A percentile compares a stretch with the other conserved stretches of the same genome.
Evolutionary conservation across 2,888 invertebrate species (phyloP).

Genomic region (Formica aserva): DNA sequence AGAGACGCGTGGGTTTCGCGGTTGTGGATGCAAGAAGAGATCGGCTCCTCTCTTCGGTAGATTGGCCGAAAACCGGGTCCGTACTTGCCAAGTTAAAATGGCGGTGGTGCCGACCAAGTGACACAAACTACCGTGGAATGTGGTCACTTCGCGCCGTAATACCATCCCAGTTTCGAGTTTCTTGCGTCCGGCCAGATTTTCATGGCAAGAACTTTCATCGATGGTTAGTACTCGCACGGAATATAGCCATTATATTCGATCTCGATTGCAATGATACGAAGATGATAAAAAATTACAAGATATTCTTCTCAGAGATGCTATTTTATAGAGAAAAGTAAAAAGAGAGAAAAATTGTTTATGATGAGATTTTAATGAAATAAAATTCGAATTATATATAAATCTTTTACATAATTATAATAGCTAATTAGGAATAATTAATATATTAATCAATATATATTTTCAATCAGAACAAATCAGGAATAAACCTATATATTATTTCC

Average conservation of each 20-base stretch:
- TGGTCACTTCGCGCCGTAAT: conserved; percentile 29
- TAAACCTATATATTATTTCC: not conserved
- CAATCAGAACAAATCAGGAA: not conserved
- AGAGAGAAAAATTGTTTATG: not conserved
- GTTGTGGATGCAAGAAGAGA: conserved; percentile 57
- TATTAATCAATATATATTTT: not conserved
- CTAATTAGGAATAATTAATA: not conserved
- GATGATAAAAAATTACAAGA: not conserved
- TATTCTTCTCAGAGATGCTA: not conserved
- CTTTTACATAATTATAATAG: conserved; percentile 4
- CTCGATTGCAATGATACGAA: not conserved
- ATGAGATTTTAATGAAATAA: not conserved
- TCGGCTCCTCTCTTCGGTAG: not conserved
- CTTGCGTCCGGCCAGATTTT: conserved; percentile 37
- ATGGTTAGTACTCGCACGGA: conserved; percentile 14
- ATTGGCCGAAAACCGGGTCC: conserved; percentile 61
- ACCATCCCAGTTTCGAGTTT: conserved; percentile 24
- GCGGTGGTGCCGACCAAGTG: conserved; percentile 20
- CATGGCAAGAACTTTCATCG: conserved; percentile 24
- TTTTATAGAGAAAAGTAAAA: not conserved
- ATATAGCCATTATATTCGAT: conserved; percentile 10
- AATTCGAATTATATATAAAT: not conserved
- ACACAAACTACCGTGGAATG: conserved; percentile 46
- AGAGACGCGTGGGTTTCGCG: conserved; percentile 50
- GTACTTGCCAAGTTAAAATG: conserved; percentile 66